Base-by-base conservation (phyloP, 2,113 vertebrate species). In the Candoia aspera region DNA sequence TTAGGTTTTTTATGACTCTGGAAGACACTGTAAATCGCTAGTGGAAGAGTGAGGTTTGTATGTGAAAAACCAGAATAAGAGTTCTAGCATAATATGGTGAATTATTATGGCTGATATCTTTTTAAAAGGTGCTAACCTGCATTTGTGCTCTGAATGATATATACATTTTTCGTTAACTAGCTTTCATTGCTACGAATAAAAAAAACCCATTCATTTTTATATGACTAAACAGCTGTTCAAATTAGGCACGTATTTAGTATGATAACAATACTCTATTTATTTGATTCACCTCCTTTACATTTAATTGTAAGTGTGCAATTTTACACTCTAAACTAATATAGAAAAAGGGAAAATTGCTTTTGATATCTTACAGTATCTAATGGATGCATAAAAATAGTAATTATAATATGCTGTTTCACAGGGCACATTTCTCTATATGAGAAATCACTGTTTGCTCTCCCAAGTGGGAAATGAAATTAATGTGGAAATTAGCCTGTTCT, bases 401-500 rank as follows among this genome's bases (percentile, higher is more conserved):
- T 62, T 60, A 6, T 11, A 90, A 26, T 58, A 37, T 57, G 92
- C 64, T 90, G 29, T 90, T 17, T 88, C 33, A 59, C 11, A 90
- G 53, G 9, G 1, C 13, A 92, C 21, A 84, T 87, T 60, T 93
- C 29, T 88, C 68, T 49, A 5, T 10, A 54, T 86, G 55, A 24
- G 91, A 92, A 92, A 49, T 89, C 0, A 37, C 60, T 90, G n/a
- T 13, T 88, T 92, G 46, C 2, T 93, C 91, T 93, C 84, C 24
- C 54, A 91, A 55, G 11, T 42, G 89, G 8, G 53, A 33, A 8
- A 83, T 93, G 33, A 87, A 95, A 93, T 88, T 90, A 91, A 0
- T 49, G 55, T 83, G 68, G 53, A 90, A 92, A 95, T 86, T 87
- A 89, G 86, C 79, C 21, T 93, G 42, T 26, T 91, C 26, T 83